Base-by-base conservation (phyloP, 2,113 vertebrate genomes). In the Erpornis zantholeuca region DNA sequence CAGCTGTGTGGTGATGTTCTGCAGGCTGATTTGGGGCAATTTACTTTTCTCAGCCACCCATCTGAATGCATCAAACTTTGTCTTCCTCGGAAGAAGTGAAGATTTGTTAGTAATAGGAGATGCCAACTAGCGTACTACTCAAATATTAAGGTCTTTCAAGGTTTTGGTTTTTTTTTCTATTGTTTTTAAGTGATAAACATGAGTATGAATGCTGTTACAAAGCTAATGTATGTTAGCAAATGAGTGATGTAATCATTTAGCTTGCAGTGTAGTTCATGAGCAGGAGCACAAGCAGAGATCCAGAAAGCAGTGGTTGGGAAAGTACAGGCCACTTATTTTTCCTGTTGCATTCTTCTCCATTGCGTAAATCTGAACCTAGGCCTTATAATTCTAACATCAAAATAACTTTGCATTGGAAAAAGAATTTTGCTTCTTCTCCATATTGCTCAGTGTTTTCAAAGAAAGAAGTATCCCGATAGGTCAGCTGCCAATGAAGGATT, bases 381-480 rank as follows among this genome's bases (percentile, higher is more conserved):
- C 70, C 47, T 64, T 31, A 53, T 72, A 2, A 31, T 80, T 90
- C 91, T 95, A 96, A 69, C 52, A 93, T 79, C 47, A 91, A 65
- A 54, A 87, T 93, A 96, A 88, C 72, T 95, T 94, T 87, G 42
- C 73, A 79, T 27, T 94, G 88, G 59, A 94, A 90, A 91, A 84
- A 57, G 76, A 88, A 83, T 77, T 42, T 49, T 89, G 23, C 65
- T 86, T 53, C 66, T 78, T 94, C 59, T 69, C 23, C 36, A 5
- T 50, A 23, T 68, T 93, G 17, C 10, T 85, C 11, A 22, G 11
- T 7, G 3, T 87, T 87, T 88, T 85, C 20, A 61, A 96, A 95
- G 68, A 60, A 94, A 86, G 65, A 86, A 69, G 35, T 35, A 47
- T 68, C 44, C 50, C 69, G 18, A 42, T 13, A 73, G 42, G 33